phyloP scores from a whole-genome alignment of 2,888 invertebrate species.

The Dryococelus australis region DNA sequence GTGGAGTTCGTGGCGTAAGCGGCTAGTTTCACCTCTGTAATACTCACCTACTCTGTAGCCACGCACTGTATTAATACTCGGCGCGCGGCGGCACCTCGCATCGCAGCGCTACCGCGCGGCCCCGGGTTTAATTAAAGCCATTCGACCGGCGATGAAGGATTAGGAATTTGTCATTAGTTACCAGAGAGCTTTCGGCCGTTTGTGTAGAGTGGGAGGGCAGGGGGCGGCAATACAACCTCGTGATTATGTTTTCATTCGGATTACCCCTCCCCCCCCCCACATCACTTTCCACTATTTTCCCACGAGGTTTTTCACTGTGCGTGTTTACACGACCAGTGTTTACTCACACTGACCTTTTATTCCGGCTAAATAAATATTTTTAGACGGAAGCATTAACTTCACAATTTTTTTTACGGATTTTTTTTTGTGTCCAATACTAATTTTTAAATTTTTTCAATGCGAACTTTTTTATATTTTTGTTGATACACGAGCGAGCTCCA shows the following conservation, averaged over 20 bases:
- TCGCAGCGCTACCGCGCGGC: background rate
- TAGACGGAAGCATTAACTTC: background rate
- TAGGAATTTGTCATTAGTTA: conserved; percentile 16
- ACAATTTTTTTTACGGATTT: no score
- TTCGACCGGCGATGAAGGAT: conserved; percentile 27
- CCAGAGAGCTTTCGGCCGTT: background rate
- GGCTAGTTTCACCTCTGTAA: no score
- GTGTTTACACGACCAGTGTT: background rate
- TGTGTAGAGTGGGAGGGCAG: background rate
- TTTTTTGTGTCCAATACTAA: no score
- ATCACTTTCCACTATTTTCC: background rate
- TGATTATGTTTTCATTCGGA: conserved; percentile 11
- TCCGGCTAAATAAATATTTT: background rate
- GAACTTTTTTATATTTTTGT: no score
- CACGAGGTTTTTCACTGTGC: background rate
- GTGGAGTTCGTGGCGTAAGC: no score
- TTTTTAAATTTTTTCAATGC: no score
- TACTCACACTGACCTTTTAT: background rate
- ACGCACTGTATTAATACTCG: background rate
- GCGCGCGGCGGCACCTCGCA: background rate
- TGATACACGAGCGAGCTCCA: no score
- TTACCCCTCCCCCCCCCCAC: background rate
- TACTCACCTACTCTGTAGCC: no score
- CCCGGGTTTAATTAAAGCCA: conserved; percentile 22
- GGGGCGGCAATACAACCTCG: background rate